These are phyloP conservation scores for Bibio marci DNA, from an alignment of 2,888 invertebrate genomes.

Conservation along the genomic window DNA sequence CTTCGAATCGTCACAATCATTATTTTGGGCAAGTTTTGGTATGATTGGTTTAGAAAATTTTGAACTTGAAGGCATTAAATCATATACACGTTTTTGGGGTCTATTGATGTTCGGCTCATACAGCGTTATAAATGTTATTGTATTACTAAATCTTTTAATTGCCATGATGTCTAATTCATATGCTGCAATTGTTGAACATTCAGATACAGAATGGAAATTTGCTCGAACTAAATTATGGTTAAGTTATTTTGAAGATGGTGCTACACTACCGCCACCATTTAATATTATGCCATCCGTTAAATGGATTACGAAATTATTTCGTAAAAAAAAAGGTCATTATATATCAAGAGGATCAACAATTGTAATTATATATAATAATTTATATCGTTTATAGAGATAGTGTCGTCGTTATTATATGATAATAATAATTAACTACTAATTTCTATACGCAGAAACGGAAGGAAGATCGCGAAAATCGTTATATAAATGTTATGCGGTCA, in stretches of 20 bases:
- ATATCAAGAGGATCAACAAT: constrained; percentile 25
- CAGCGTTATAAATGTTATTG: constrained; percentile 87
- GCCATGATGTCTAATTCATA: constrained; percentile 98
- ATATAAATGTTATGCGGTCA: constrained; percentile 72
- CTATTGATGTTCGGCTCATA: constrained; percentile 92
- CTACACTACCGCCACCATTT: constrained; percentile 84
- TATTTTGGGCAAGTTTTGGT: constrained; percentile 94
- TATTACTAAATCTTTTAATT: constrained; percentile 81
- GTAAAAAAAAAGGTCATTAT: constrained; percentile 31
- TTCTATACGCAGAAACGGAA: constrained; percentile 30
- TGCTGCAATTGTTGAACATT: constrained; percentile 77
- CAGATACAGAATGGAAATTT: constrained; percentile 94
- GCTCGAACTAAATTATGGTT: constrained; percentile 89
- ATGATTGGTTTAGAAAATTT: constrained; percentile 78
- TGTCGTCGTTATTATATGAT: not conserved
- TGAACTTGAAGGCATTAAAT: constrained; percentile 72
- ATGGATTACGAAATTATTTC: constrained; percentile 46
- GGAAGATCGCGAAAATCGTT: constrained; percentile 49
- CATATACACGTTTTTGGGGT: constrained; percentile 87
- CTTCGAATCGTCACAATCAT: constrained; percentile 85
- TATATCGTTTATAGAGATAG: too few relatives aligned
- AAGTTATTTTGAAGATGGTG: constrained; percentile 85
- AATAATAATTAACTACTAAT: too few relatives aligned
- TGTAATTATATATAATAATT: constrained; percentile 12
- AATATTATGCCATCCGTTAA: constrained; percentile 85